Evolutionary conservation across 2,888 invertebrate species (phyloP), one percentile per base, ranked within the genome.

Genomic region (Drosophila borborema): DNA sequence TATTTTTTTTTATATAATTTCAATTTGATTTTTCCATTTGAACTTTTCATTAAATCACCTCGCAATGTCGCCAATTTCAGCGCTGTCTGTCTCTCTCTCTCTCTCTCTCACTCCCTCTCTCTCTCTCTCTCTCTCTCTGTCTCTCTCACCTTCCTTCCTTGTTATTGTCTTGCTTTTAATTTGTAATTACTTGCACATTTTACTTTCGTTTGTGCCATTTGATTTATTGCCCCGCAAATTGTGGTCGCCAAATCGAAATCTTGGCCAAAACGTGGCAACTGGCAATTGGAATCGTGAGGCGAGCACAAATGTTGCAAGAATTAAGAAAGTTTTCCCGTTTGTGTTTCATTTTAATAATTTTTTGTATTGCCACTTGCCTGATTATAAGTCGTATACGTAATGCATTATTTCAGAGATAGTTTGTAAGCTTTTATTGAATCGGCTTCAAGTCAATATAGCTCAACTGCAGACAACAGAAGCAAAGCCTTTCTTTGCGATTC

Each of bases 211-310:
- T 89, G 82, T 74, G 71, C 53, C 79, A 77, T 74, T 86, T 86
- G 86, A 86, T 86, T 86, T 86, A 86, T 89, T 70, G 82, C 72
- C 74, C 41, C 64, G 40, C 79, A 64, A 77, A 78, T 78, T 79
- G 79, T 74, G 64, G 59, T 72, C 76, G 70, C 72, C 72, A 70
- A 66, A 71, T 74, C 49, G 56, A 72, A 81, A 76, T 80, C 68
- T 61, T 72, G 72, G 65, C 64, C 76, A 76, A 77, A 80, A 78
- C 75, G 84, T 77, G 74, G 74, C 20, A 68, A 68, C 45, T 71
- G 87, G 64, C 85, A 72, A 86, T 84, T 81, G 87, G 84, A 88
- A 83, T 86, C 85, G 88, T 88, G 88, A 82, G 74, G 59, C 73
- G 72, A 54, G 64, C 67, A 74, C 64, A 72, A 71, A 46, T 56